A percentile compares a stretch with the other conserved stretches of the same genome.
These are phyloP conservation scores for Plebejus argus DNA, from an alignment of 2,888 invertebrate genomes.

Conservation along the genomic window DNA sequence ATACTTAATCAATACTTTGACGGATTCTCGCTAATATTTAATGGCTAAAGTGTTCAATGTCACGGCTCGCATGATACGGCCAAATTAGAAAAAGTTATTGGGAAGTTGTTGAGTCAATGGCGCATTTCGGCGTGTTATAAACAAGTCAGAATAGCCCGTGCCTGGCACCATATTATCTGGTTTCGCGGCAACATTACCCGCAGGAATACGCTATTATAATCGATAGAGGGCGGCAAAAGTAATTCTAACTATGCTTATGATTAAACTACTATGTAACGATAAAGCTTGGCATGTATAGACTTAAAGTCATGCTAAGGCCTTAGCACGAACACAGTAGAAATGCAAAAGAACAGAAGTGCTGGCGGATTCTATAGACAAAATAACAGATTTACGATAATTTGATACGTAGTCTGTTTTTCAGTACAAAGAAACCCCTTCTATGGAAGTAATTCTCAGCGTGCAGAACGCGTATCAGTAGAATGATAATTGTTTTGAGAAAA, in stretches of 20 bases:
- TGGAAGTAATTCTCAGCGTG: too few species aligned
- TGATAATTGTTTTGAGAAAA: too few species aligned
- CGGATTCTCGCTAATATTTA: slow-evolving; percentile 36
- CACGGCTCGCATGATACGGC: slow-evolving; percentile 72
- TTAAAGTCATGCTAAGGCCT: neutral
- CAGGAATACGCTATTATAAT: slow-evolving; percentile 71
- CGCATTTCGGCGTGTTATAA: slow-evolving; percentile 63
- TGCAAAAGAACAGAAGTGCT: neutral
- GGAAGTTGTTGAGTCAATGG: slow-evolving; percentile 66
- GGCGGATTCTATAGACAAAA: neutral
- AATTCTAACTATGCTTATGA: neutral
- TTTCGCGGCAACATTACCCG: slow-evolving; percentile 54
- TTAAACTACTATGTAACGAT: neutral
- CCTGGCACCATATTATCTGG: slow-evolving; percentile 58
- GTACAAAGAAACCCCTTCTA: too few species aligned
- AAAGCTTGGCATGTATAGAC: neutral
- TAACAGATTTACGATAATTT: too few species aligned
- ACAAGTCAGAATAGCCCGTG: slow-evolving; percentile 59
- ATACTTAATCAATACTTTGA: slow-evolving; percentile 27
- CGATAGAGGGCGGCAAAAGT: slow-evolving; percentile 52
- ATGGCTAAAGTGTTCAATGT: slow-evolving; percentile 64
- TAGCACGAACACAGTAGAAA: neutral
- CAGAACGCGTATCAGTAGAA: too few species aligned
- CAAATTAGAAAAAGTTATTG: slow-evolving; percentile 69
- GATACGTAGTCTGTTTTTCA: too few species aligned